Base-by-base conservation (phyloP, 1,140 invertebrate genomes). In the Delia radicum region DNA sequence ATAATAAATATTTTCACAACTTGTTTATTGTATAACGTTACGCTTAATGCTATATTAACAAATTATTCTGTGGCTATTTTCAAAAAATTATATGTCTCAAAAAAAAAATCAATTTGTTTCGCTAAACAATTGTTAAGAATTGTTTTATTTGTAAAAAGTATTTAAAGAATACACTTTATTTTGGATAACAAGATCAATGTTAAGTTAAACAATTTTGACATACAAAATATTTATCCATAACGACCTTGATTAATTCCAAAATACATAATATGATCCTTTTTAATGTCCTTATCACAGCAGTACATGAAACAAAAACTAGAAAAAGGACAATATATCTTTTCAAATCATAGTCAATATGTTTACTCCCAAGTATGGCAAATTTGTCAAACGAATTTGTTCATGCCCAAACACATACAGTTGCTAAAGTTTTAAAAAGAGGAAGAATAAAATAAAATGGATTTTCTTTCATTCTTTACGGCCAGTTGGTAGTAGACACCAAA, bases 401-500 rank as follows among this genome's bases (percentile, higher is more conserved):
- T 42, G 37, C 12, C n/a, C 37, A 42, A 42, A 42, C 62, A 65
- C 62, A 65, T 15, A 65, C 62, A 65, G 62, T 65, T 65, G 62
- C 62, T 28, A n/a, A n/a, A 27, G 62, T 65, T 65, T 65, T 65
- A 27, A 10, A 42, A 42, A 42, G n/a, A 42, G 12, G 0, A 42
- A 42, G 12, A 42, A 42, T 15, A 42, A 42, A 13, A 42, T 3
- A 12, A 26, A 26, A 29, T 27, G 27, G 27, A n/a, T 18, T 29
- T 28, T 15, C 15, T 29, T 26, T 42, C 26, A 65, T 29, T 65
- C 62, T 65, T 65, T 65, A 33, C 26, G 15, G 42, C 69, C 69
- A 72, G 21, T 42, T 72, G 26, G 69, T 72, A 72, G 69, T 72
- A 37, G 42, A 72, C 69, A 42, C 31, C 37, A 48, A 33, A 72